Percentiles rank a stretch among this genome's conserved stretches.
phyloP scores from a whole-genome alignment of 53 echinoderm and acorn worm genomes.

The Crossaster papposus region DNA sequence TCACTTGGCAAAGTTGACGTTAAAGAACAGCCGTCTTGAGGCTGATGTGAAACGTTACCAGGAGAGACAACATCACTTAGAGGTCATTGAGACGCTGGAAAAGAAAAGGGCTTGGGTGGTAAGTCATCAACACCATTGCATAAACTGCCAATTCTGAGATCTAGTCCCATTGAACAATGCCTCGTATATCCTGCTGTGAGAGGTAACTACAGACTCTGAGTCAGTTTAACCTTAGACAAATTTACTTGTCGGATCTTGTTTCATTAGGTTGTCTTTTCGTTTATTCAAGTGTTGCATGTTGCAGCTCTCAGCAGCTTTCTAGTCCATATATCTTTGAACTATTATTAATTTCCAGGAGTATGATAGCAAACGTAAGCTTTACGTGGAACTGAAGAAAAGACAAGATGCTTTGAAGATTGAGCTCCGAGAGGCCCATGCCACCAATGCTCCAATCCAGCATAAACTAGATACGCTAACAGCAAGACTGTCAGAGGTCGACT shows the following conservation, averaged over 20 bases:
- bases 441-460: slow-evolving; percentile 73
- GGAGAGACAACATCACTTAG: slow-evolving; percentile 81
- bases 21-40: slow-evolving; percentile 83
- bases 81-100: slow-evolving; percentile 84
- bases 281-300: too few relatives aligned
- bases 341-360: slow-evolving; percentile 74
- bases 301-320: too few relatives aligned
- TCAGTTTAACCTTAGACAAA: too few relatives aligned
- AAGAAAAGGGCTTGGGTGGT: slow-evolving; percentile 97
- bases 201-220: too few relatives aligned
- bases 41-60: slow-evolving; percentile 82
- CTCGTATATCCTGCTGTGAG: too few relatives aligned
- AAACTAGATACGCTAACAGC: slow-evolving; percentile 59
- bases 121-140: too few relatives aligned
- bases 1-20: slow-evolving; percentile 65
- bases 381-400: slow-evolving; percentile 55
- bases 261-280: too few relatives aligned
- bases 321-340: not conserved
- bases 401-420: slow-evolving; percentile 58
- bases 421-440: slow-evolving; percentile 53
- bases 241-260: too few relatives aligned
- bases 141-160: too few relatives aligned
- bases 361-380: slow-evolving; percentile 69
- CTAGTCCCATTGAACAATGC: too few relatives aligned
- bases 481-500: slow-evolving; percentile 62